phyloP scores from a whole-genome alignment of 2,113 vertebrate species.

The Varanus salvator region DNA sequence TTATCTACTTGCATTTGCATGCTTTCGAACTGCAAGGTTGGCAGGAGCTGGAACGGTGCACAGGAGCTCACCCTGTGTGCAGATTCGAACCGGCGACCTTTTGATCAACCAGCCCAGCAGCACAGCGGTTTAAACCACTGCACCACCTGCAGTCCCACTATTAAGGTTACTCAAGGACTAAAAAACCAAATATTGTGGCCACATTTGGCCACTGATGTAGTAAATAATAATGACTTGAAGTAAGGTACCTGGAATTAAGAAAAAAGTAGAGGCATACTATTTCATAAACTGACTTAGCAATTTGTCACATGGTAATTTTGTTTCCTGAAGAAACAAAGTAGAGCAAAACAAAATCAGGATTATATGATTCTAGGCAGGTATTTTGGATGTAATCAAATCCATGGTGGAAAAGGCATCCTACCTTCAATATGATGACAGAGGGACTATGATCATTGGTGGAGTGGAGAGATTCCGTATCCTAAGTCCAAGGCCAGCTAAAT shows the following conservation, averaged over 20 bases:
- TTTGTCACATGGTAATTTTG: not conserved
- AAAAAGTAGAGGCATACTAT: not conserved
- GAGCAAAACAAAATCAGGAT: not conserved
- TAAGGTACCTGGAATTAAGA: accelerated
- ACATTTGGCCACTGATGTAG: too few species aligned
- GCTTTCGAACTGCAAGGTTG: too few species aligned
- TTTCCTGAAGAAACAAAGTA: not conserved
- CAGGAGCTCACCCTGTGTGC: too few species aligned
- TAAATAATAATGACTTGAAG: accelerated
- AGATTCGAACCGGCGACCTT: too few species aligned
- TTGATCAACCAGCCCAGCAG: too few species aligned
- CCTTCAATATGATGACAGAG: not conserved
- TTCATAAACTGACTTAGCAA: not conserved
- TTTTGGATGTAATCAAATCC: not conserved
- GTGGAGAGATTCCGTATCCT: not conserved
- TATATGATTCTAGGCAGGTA: not conserved
- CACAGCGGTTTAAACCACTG: too few species aligned
- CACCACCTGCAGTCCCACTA: too few species aligned
- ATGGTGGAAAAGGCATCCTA: not conserved
- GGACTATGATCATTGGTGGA: not conserved
- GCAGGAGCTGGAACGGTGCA: too few species aligned
- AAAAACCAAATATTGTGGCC: not conserved
- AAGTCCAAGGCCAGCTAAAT: not conserved
- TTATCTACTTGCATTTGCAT: too few species aligned
- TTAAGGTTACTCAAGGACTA: not conserved